Conservation (phyloP, 2,113 vertebrate genomes). For the Catharus bicknelli region DNA sequence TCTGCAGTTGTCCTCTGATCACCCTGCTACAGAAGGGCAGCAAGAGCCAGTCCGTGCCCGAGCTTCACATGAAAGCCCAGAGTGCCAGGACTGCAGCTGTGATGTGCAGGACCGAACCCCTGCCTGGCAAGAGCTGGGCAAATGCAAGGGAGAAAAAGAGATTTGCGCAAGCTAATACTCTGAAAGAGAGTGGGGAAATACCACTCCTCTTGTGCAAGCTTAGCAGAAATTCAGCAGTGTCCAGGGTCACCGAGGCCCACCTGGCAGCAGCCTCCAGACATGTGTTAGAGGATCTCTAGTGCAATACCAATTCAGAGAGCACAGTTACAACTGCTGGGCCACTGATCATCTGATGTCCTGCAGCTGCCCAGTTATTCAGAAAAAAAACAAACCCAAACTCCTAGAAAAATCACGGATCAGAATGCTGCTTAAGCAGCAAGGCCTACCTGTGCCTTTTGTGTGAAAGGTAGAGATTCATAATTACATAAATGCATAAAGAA, state of each 20-base stretch:
- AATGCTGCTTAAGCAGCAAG: background rate
- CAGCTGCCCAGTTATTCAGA: background rate
- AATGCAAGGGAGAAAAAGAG: background rate
- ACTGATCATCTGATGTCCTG: background rate
- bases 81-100: background rate
- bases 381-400: background rate
- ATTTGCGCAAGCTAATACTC: constrained; percentile 13
- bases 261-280: background rate
- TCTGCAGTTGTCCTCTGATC: constrained; percentile 10
- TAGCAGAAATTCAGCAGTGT: background rate
- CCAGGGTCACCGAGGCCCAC: background rate
- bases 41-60: background rate
- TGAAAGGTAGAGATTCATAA: background rate
- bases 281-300: background rate
- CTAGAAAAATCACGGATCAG: background rate
- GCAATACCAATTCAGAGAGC: background rate
- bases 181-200: constrained; percentile 56
- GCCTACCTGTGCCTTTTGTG: background rate
- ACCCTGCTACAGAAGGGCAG: background rate
- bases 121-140: background rate
- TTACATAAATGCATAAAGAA: background rate
- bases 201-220: constrained; percentile 38
- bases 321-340: background rate
- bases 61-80: background rate
- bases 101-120: background rate